Base-by-base conservation (phyloP, 2,113 vertebrate species). In the Anoura caudifer region DNA sequence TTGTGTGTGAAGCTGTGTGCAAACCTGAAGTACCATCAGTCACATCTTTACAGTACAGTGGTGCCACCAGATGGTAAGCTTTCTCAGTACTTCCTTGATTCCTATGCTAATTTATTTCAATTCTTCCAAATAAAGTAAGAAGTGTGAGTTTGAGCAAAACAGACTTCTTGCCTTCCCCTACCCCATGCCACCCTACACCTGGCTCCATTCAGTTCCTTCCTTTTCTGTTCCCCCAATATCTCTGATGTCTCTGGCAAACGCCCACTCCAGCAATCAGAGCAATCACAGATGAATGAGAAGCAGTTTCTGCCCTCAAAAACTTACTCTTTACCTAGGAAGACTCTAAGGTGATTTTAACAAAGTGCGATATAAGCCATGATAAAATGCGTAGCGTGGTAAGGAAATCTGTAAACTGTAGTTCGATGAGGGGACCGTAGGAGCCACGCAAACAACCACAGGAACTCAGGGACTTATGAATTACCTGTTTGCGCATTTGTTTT, bases 21-120 rank as follows among this genome's bases (percentile, higher is more conserved):
- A 94, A 97, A 69, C 0, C 50, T 90, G 87, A 94, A 61, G 9
- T 31, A 41, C 56, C 0, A 0, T 72, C 84, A 16, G 0, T 83
- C 79, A 87, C 87, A 54, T 43, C 91, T 90, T 41, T 97, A 96
- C 80, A 96, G 98, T 94, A 96, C 96, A 0, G 80, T 92, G 94
- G 82, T 89, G 96, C 97, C 98, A 97, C 96, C 98, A 98, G 98
- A 98, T 3, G 98, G 99, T 99, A 97, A 97, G 97, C 79, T 61
- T 79, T 22, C 56, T 45, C n/a, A 69, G 56, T 28, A 8, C 8
- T 3, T 86, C 45, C 69, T 92, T 72, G 72, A 61, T 38, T 85
- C 19, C 2, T 24, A 6, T 15, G 50, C 47, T 70, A 10, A 45
- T 24, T 28, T 31, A 17, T 79, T 92, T 79, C 31, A 12, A 11